Percentiles rank a stretch among this genome's conserved stretches.
Evolutionary conservation across 2,888 invertebrate species (phyloP).

Genomic region (Macrostomum cliftonense): DNA sequence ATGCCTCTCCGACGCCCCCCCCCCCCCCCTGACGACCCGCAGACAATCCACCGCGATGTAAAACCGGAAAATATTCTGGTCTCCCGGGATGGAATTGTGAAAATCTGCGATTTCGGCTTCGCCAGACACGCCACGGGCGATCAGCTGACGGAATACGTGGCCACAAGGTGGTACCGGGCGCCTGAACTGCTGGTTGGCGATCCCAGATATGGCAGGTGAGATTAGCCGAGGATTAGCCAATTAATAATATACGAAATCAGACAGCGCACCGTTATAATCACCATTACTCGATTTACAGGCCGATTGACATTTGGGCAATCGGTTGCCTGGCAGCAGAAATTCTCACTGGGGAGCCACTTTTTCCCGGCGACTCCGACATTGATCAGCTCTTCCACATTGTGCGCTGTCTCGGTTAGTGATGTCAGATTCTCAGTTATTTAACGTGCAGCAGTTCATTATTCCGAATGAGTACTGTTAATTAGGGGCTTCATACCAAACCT

Average conservation of each 20-base stretch:
- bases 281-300: constrained; percentile 18
- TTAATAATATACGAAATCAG: too few species aligned
- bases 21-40: too few species aligned
- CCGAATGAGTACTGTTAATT: too few species aligned
- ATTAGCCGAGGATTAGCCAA: too few species aligned
- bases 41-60: constrained; percentile 62
- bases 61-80: constrained; percentile 74
- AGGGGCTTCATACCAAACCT: too few species aligned
- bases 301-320: constrained; percentile 67
- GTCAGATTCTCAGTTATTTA: too few species aligned
- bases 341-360: constrained; percentile 64
- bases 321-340: constrained; percentile 68
- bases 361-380: constrained; percentile 71
- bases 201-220: constrained; percentile 45
- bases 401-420: constrained; percentile 48
- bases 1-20: too few species aligned
- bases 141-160: constrained; percentile 66
- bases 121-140: constrained; percentile 53
- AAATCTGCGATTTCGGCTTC: constrained; percentile 76
- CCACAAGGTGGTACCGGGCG: constrained; percentile 70
- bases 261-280: too few species aligned
- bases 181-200: constrained; percentile 71
- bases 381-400: constrained; percentile 67
- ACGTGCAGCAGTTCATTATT: too few species aligned
- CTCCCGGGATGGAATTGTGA: constrained; percentile 53